Evolutionary conservation across 2,113 vertebrate species (phyloP).

Genomic region (Rafetus swinhoei): DNA sequence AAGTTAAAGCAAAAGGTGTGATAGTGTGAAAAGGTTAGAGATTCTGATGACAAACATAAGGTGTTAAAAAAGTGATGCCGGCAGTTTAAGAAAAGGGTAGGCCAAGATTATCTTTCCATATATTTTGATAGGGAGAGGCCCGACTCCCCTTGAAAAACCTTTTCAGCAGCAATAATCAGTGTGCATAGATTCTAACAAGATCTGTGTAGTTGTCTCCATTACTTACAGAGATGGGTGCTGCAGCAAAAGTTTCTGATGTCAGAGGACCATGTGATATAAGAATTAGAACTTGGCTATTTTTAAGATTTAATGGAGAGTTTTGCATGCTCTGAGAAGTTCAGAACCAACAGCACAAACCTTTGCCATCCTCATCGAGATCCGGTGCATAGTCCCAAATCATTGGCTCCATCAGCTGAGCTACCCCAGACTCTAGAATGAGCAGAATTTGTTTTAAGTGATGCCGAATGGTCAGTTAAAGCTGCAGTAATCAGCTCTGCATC

Average conservation of each 20-base stretch:
- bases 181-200: neutral
- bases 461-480: neutral
- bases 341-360: constrained; percentile 79
- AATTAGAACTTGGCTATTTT: neutral
- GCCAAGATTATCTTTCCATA: neutral
- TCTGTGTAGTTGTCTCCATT: neutral
- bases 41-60: neutral
- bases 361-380: constrained; percentile 84
- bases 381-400: constrained; percentile 97
- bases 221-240: neutral
- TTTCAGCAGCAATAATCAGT: neutral
- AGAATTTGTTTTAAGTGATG: neutral
- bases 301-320: neutral
- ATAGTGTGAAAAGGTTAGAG: neutral
- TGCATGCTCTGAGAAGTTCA: neutral
- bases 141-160: neutral
- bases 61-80: neutral
- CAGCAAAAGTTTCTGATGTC: neutral
- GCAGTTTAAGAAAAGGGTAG: neutral
- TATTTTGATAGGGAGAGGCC: neutral
- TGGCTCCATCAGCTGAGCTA: constrained; percentile 87
- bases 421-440: constrained; percentile 82
- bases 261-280: neutral
- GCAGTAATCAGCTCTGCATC: rapidly evolving
- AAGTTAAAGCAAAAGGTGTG: neutral